Evolutionary conservation across 2,888 invertebrate genomes (phyloP), one percentile per base, ranked within the genome.

Genomic region (Lucinisca nassula): DNA sequence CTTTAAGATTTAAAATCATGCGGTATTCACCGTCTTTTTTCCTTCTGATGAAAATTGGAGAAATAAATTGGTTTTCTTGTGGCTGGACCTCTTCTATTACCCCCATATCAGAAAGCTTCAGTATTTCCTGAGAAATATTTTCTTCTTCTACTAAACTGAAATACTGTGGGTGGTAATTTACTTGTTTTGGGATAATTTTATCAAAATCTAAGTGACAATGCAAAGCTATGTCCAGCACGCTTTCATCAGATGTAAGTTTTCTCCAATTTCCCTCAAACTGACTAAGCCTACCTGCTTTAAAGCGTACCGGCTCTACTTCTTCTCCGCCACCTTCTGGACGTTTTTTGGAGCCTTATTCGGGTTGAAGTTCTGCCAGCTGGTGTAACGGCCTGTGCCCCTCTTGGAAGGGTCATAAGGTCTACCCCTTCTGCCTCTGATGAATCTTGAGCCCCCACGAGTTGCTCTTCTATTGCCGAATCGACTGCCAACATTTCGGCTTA

Each of bases 1-100:
- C 51, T 87, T 90, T 90, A 0, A 87, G 70, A 72, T 87, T 77
- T 49, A 87, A 38, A 32, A 87, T 87, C 77, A 87, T 80, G 45
- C 80, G 40, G 51, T 74, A 76, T 75, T n/a, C n/a, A n/a, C n/a
- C n/a, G n/a, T n/a, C n/a, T n/a, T n/a, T n/a, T n/a, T n/a, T n/a
- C n/a, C n/a, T n/a, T n/a, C n/a, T n/a, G n/a, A n/a, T n/a, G n/a
- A n/a, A n/a, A n/a, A n/a, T n/a, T n/a, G n/a, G n/a, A 37, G 92
- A 92, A 27, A 92, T 76, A 70, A 55, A 83, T 38, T 87, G 37
- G 27, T 70, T 70, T 32, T 51, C 0, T 1, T n/a, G n/a, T 40
- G 24, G 45, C 14, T 77, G 24, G 17, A 72, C 79, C 30, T 83
- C 74, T 35, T 79, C 30, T 30, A 88, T 77, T 51, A 74, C 70